Base-by-base conservation (phyloP, 1,140 invertebrate species). In the Oppia nitens region DNA sequence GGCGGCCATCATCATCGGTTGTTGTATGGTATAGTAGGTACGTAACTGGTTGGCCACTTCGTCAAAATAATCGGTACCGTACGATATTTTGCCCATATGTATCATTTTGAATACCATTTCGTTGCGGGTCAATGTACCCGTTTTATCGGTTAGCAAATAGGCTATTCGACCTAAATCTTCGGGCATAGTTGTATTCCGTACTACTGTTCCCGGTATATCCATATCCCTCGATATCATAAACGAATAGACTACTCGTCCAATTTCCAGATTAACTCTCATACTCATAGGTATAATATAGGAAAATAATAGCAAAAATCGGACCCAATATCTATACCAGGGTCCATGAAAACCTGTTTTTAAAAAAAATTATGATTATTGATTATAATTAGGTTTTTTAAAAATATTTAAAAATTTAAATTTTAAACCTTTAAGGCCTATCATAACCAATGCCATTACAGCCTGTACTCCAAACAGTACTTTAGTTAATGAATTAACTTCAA, bases 241-340 rank as follows among this genome's bases (percentile, higher is more conserved):
- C 0, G 94, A 89, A 70, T 98, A 98, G 68, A 90, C 96, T 0
- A 85, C 83, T 74, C 98, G 98, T 1, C 92, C 93, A 86, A 98
- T 93, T 68, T 99, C 96, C 58, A 98, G 76, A 75, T 99, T 99
- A 1, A 99, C 94, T 62, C 95, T 75, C 65, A 98, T 79, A 77
- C 92, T 90, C 62, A 99, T 94, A 17, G 95, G 95, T 69, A 99
- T 98, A 59, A 99, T 98, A 73, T 98, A 98, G 0, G 94, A 98
- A 74, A 99, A 98, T 0, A 99, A 78, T 9, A 98, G 76, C 55
- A 98, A 81, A 70, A 98, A 99, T 67, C 95, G 77, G 73, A 98
- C 95, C 75, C 95, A 81, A 70, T 98, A 98, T 62, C 84, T 74
- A 70, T 93, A 96, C 96, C 96, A 99, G 0, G 87, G 88, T 0